Percentiles rank a stretch among this genome's conserved stretches.
Conservation (phyloP, 1,140 invertebrate species). For the Penaeus chinensis region DNA sequence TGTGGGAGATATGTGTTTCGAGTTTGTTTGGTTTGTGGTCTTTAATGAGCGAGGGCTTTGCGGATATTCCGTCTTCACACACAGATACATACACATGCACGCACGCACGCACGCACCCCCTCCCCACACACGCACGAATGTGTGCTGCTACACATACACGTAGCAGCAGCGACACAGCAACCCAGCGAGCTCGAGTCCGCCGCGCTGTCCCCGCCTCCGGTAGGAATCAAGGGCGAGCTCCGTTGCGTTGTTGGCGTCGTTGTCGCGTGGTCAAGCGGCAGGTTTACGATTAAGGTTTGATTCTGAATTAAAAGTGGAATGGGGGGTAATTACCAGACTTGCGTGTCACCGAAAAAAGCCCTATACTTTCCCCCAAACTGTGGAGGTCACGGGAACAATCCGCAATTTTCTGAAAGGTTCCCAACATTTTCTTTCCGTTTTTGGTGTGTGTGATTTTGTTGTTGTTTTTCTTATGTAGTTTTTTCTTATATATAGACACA, state of each 20-base stretch:
- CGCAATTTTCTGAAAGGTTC: slow-evolving; percentile 7
- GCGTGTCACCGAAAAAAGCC: slow-evolving; percentile 1
- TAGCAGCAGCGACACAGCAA: background rate
- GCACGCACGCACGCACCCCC: background rate
- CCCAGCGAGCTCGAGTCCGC: background rate
- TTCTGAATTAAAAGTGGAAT: slow-evolving; percentile 21
- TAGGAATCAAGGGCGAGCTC: background rate
- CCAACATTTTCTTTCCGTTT: background rate
- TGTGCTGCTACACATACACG: background rate
- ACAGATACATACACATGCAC: background rate
- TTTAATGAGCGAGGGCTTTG: no score
- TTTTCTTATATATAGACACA: no score
- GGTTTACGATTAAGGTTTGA: slow-evolving; percentile 17
- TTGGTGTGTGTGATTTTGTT: no score
- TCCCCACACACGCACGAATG: background rate
- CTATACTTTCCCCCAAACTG: slow-evolving; percentile 6
- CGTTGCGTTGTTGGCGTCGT: slow-evolving; percentile 3
- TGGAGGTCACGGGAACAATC: background rate
- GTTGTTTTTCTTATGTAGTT: no score
- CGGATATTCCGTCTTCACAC: background rate
- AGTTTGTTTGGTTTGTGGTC: no score
- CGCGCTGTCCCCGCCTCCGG: background rate
- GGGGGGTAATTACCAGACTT: background rate
- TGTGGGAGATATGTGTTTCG: no score
- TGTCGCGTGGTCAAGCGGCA: slow-evolving; percentile 21